Conservation (phyloP, 2,888 invertebrate genomes). For the Hyposoter didymator region DNA sequence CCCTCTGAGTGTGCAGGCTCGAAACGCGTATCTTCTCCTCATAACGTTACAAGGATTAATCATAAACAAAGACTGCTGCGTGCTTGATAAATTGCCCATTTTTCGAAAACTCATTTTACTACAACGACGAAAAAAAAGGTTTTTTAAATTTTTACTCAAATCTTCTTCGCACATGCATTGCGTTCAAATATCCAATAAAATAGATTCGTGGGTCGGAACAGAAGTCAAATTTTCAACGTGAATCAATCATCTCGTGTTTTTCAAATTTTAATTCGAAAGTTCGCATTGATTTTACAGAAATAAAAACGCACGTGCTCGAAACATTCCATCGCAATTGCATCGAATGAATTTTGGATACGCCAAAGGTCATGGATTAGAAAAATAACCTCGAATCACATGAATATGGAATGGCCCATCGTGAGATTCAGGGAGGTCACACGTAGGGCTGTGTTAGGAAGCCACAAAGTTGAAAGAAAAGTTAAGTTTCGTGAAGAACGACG, state of each 20-base stretch:
- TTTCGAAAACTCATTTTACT: neutral
- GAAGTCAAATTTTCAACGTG: too few relatives aligned
- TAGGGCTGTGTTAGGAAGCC: neutral
- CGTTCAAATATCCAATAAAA: too few relatives aligned
- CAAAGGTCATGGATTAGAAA: neutral
- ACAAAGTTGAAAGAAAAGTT: neutral
- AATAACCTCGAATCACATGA: neutral
- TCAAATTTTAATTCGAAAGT: too few relatives aligned
- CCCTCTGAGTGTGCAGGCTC: neutral
- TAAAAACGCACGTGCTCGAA: too few relatives aligned
- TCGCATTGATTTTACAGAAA: too few relatives aligned
- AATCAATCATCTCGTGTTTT: too few relatives aligned
- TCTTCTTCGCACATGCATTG: too few relatives aligned
- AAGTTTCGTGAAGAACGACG: neutral
- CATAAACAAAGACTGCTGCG: neutral
- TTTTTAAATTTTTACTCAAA: neutral
- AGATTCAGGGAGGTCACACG: neutral
- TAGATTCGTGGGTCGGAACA: too few relatives aligned
- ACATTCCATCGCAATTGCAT: neutral
- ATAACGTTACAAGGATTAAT: slow-evolving; percentile 1
- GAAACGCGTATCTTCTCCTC: neutral
- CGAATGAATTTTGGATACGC: neutral
- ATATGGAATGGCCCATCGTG: neutral
- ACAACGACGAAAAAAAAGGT: neutral
- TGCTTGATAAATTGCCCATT: neutral